Evolutionary conservation across 2,113 vertebrate species (phyloP), one percentile per base, ranked within the genome.

Genomic region (Pituophis catenifer): DNA sequence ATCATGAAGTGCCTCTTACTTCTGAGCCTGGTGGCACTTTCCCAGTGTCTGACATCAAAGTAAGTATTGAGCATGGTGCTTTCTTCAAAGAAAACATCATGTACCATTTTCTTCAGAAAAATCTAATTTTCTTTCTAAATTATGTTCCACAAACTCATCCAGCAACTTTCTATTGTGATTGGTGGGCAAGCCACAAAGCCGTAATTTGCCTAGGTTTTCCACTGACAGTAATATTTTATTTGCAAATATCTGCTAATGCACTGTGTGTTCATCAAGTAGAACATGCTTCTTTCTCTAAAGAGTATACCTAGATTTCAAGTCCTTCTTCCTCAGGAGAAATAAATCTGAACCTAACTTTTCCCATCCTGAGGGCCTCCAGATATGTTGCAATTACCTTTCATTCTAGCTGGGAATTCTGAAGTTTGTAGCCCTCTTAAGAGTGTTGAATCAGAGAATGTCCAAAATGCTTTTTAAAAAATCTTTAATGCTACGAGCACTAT

Each of bases 1-100:
- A 93, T 81, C 92, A 97, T 98, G 98, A 97, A 96, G 95, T 95
- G 96, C 92, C 91, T 97, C 50, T 93, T 95, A 90, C 89, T 98
- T 48, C 95, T 98, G 0, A 0, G 91, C 55, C 92, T 98, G 88
- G 94, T 97, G 93, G 95, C 94, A 58, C 70, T 98, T 57, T 96
- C 96, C 24, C 96, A 97, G 0, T 96, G 97, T 91, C 0, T 75
- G 0, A 44, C 89, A 52, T 17, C 1, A 91, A 98, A 87, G 97
- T 98, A 94, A 97, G 97, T 90, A 15, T 57, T 0, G 0, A 54
- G 0, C 7, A 21, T 19, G 88, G 3, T 11, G 48, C 11, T 62
- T 54, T 85, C 89, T 86, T 75, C 8, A 5, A 6, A 58, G 44
- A 59, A 50, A 54, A 10, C 23, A 23, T 23, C 23, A 23, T 23